Base-by-base conservation (phyloP, 2,797 vertebrate genomes). In the Gymnoscopelus microlampas region DNA sequence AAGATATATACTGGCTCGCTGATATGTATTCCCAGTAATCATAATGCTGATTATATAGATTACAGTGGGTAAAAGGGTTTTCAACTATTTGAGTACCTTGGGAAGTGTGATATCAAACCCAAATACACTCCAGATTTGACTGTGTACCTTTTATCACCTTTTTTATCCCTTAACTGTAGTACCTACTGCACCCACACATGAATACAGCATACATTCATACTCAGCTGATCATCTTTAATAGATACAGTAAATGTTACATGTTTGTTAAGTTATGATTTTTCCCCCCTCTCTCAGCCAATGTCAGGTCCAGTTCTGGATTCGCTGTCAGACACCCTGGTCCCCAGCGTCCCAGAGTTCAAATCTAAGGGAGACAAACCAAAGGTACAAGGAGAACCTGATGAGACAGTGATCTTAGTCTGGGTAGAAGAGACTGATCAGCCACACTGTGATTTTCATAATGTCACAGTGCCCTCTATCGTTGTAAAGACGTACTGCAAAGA, bases 311-410 rank as follows among this genome's bases (percentile, higher is more conserved):
- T 81, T 58, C 67, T 91, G 50, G 89, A 93, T 3, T 65, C 87
- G 9, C 74, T 92, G 74, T 47, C 91, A 0, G 29, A 9, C 15
- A 87, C 88, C 0, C 77, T 92, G 74, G 44, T 91, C 23, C 88
- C 91, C 49, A 80, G 87, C 1, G 4, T 60, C 23, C n/a, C 55
- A 0, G 64, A 60, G 70, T 59, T 72, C 6, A 92, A 91, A 81
- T 3, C 84, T 5, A 93, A 91, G 79, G 65, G 75, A 2, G 90
- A 88, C 47, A 93, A 93, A 81, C 59, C 89, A 44, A 94, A 94
- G 93, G 94, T 95, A 88, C 85, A 55, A 26, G 13, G 2, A 26
- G 51, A 11, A 48, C 51, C 48, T 19, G 13, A 13, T 3, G 11
- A 58, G 35, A 15, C 53, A 2, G 14, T 13, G 14, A 60, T 49